Percentiles rank a stretch among this genome's conserved stretches.
phyloP scores from a whole-genome alignment of 2,113 vertebrate genomes.

The Ardeotis arabs region DNA sequence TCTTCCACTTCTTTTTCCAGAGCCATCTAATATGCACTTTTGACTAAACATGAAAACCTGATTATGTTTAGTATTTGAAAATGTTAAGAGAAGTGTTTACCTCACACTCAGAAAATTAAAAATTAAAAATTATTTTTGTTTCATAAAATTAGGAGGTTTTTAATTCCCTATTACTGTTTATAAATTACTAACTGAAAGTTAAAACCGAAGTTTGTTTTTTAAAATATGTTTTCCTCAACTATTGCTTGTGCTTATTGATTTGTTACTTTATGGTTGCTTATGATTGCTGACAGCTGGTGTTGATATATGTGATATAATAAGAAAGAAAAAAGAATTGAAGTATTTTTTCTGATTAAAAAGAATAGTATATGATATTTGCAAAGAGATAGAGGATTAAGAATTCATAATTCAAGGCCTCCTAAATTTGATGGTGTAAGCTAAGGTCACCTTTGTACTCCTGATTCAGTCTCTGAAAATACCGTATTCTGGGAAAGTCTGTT shows the following conservation, averaged over 20 bases:
- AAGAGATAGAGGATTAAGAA: background rate
- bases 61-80: background rate
- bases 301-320: background rate
- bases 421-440: background rate
- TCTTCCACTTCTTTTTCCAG: background rate
- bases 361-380: background rate
- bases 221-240: background rate
- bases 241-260: background rate
- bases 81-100: background rate
- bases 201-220: background rate
- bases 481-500: conserved; percentile 16
- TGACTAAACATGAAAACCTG: background rate
- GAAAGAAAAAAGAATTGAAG: background rate
- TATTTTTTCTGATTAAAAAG: background rate
- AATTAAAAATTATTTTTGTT: background rate
- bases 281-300: background rate
- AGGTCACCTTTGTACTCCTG: conserved; percentile 4
- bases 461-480: background rate
- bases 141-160: background rate
- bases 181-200: background rate
- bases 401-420: background rate
- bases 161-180: background rate
- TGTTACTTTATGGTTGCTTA: background rate
- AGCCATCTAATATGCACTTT: background rate
- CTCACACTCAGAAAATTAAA: background rate